These are phyloP conservation scores for Corapipo altera DNA, from an alignment of 2,113 vertebrate genomes.

Conservation along the genomic window DNA sequence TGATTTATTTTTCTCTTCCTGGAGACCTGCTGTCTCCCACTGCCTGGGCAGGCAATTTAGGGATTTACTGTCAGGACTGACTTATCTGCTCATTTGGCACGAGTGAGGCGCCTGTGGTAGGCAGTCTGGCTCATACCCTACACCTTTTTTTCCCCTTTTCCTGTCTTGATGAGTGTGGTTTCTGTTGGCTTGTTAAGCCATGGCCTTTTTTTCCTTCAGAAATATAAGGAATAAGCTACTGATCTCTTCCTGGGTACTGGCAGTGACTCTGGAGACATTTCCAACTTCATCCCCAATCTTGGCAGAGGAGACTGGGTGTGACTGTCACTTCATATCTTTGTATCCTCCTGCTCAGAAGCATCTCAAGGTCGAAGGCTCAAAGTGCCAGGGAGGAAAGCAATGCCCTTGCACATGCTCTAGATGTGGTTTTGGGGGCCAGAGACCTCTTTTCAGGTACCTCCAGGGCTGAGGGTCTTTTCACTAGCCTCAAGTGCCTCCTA, in stretches of 20 bases:
- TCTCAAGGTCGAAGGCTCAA: neutral
- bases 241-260: neutral
- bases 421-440: neutral
- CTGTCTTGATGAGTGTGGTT: neutral
- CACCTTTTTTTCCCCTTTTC: neutral
- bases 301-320: neutral
- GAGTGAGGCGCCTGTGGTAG: conserved; percentile 12
- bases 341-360: neutral
- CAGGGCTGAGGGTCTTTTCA: neutral
- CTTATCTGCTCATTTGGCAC: conserved; percentile 52
- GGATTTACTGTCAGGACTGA: conserved; percentile 34
- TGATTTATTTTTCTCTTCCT: conserved; percentile 22
- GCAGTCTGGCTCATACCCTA: conserved; percentile 8
- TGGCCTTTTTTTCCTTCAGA: neutral
- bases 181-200: neutral
- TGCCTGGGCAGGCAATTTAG: neutral
- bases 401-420: neutral
- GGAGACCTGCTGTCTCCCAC: conserved; percentile 22
- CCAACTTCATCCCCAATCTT: neutral
- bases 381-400: neutral
- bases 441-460: neutral
- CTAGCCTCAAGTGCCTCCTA: neutral
- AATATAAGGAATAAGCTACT: neutral
- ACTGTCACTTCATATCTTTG: neutral
- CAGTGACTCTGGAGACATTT: neutral